Base-by-base conservation (phyloP, 92 coral and sea anemone genomes). In the Meandrina meandrites region DNA sequence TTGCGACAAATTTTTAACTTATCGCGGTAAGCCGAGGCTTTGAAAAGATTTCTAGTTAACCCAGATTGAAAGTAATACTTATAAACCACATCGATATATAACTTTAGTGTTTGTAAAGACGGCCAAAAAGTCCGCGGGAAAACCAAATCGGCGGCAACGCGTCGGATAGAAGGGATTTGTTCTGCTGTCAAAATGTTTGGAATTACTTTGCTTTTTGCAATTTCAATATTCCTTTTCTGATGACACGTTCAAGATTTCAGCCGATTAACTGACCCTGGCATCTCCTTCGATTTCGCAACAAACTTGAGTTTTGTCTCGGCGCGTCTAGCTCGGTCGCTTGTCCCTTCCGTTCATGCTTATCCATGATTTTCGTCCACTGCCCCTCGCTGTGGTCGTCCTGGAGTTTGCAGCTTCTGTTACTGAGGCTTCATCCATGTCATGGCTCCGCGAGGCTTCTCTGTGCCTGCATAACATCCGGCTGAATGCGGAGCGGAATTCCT, bases 401-500 rank as follows among this genome's bases (percentile, higher is more conserved):
- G 68, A 12, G 21, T 11, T 15, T 50, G 90, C 30, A 8, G 84
- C 79, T 58, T 92, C 95, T 27, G 89, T 92, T 0, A 89, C 90
- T 34, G 92, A 89, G 15, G 86, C 82, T n/a, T 92, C 95, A 19
- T 92, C 95, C 73, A 87, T 68, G 24, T 78, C 60, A 36, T 83
- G 47, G 28, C 76, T 64, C 91, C 71, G 87, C 67, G 51, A 81
- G 14, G 54, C 77, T 62, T 1, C 70, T 71, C 40, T 67, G 56
- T 40, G 68, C 62, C 64, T 75, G 64, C 88, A 76, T 56, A 97
- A 82, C 92, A 97, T 94, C 57, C 90, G 88, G 16, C 87, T 78
- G 64, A 97, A 95, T 54, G 99, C 98, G 37, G 76, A 79, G 51
- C 97, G 92, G 73, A 97, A 95, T 66, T 97, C 96, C 67, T 91